Base-by-base conservation (phyloP, 1,140 invertebrate genomes). In the Neodiprion lecontei region DNA sequence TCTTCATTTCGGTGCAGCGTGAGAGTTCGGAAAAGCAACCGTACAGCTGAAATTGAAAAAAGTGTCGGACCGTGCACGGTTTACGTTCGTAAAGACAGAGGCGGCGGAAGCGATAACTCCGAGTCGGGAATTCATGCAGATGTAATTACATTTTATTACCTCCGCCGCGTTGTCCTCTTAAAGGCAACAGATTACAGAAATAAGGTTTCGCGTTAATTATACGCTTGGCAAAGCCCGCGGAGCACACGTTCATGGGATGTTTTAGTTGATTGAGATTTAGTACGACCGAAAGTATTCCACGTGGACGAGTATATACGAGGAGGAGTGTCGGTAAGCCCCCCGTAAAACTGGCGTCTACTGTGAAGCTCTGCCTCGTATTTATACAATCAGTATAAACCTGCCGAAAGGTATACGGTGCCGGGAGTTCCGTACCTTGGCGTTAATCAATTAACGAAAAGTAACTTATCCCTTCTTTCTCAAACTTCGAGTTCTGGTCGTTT, bases 151-250 rank as follows among this genome's bases (percentile, higher is more conserved):
- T 61, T 61, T 61, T 61, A 61, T 61, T 61, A 17, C 53, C 53
- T 61, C 53, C 53, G 8, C 53, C n/a, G 9, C 28, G 53, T 17
- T 61, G 53, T 61, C 11, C 53, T 17, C 53, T 61, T 61, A 12
- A 17, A 61, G 28, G 53, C 53, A 61, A 61, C n/a, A 9, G 53
- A 61, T 61, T 61, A 61, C 53, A 17, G n/a, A 61, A 61, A 61
- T 61, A 61, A 61, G 53, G 53, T 61, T 61, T 61, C 53, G 53
- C 53, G 53, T 61, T 61, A 61, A 61, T 61, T 61, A 61, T 61
- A 61, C 28, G 28, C 28, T 40, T n/a, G n/a, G 11, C 4, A 61
- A 17, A 61, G 53, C 53, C 53, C 11, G 53, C n/a, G 53, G 5
- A 40, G 28, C 53, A 17, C 53, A 61, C 11, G 53, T 61, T 61